These are phyloP conservation scores for Tichodroma muraria DNA, from an alignment of 2,113 vertebrate species.

Conservation along the genomic window DNA sequence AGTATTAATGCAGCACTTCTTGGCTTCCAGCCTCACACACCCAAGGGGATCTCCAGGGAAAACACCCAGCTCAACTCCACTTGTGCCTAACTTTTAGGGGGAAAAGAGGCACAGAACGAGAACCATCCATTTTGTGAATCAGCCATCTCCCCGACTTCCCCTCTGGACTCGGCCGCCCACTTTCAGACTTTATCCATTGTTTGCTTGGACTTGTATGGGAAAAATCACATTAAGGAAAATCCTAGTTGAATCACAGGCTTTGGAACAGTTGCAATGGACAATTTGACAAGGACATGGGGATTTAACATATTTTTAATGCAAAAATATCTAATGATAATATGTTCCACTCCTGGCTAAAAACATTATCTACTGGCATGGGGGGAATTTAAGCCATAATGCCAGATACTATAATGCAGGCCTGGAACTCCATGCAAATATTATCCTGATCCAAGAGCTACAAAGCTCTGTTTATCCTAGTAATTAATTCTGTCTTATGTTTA, in stretches of 20 bases:
- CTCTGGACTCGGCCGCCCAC: not conserved
- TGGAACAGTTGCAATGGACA: not conserved
- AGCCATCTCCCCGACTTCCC: not conserved
- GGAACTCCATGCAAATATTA: slow-evolving; percentile 27
- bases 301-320: not conserved
- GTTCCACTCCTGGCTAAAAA: slow-evolving; percentile 4
- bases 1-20: not conserved
- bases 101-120: not conserved
- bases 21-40: not conserved
- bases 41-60: not conserved
- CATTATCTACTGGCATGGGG: slow-evolving; percentile 18
- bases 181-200: slow-evolving; percentile 44
- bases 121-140: slow-evolving; percentile 35
- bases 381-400: slow-evolving; percentile 12
- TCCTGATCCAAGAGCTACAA: slow-evolving; percentile 39
- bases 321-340: slow-evolving; percentile 8
- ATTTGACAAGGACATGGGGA: not conserved
- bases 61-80: not conserved
- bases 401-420: slow-evolving; percentile 17
- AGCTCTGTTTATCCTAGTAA: slow-evolving; percentile 51
- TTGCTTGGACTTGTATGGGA: not conserved
- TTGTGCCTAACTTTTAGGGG: not conserved
- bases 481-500: slow-evolving; percentile 52
- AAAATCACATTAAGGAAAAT: slow-evolving; percentile 10
- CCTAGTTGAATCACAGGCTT: not conserved